Percentiles rank a stretch among this genome's conserved stretches.
Conservation (phyloP, 2,888 invertebrate species). For the Volucella zonaria region DNA sequence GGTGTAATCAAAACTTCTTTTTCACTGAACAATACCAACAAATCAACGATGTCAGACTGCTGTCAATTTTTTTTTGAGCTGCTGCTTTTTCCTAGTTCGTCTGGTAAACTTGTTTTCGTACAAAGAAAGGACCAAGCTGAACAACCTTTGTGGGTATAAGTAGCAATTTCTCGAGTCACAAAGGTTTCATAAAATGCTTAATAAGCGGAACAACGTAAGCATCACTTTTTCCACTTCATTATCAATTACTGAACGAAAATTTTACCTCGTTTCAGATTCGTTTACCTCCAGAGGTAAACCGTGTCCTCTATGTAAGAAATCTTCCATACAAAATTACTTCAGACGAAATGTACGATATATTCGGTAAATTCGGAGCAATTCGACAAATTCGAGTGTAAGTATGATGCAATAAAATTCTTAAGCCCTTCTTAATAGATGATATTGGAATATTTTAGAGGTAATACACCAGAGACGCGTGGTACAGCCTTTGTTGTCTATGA, state of each 20-base stretch:
- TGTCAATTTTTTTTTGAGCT: too few species aligned
- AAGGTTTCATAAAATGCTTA: slow-evolving; percentile 76
- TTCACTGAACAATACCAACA: too few species aligned
- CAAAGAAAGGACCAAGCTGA: slow-evolving; percentile 61
- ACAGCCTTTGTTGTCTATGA: slow-evolving; percentile 99
- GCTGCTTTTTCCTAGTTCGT: too few species aligned
- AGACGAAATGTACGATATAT: slow-evolving; percentile 99
- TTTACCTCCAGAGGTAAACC: slow-evolving; percentile 98
- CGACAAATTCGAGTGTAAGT: slow-evolving; percentile 98
- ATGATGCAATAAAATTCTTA: slow-evolving; percentile 7
- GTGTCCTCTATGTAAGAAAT: slow-evolving; percentile 97
- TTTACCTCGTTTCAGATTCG: slow-evolving; percentile 87
- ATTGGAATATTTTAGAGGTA: slow-evolving; percentile 87
- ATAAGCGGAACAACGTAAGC: slow-evolving; percentile 82
- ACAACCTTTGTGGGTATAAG: too few species aligned
- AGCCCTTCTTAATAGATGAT: slow-evolving; percentile 13
- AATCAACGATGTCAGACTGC: too few species aligned
- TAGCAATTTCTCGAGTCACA: neutral
- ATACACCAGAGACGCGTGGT: slow-evolving; percentile 98
- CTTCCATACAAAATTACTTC: slow-evolving; percentile 99
- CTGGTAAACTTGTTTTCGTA: slow-evolving; percentile 72
- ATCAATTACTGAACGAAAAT: neutral
- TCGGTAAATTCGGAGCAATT: slow-evolving; percentile 99
- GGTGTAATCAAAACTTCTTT: too few species aligned
- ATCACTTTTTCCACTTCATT: neutral